These are phyloP conservation scores for Enteromius viviparus DNA, from an alignment of 2,797 vertebrate genomes.

Conservation along the genomic window DNA sequence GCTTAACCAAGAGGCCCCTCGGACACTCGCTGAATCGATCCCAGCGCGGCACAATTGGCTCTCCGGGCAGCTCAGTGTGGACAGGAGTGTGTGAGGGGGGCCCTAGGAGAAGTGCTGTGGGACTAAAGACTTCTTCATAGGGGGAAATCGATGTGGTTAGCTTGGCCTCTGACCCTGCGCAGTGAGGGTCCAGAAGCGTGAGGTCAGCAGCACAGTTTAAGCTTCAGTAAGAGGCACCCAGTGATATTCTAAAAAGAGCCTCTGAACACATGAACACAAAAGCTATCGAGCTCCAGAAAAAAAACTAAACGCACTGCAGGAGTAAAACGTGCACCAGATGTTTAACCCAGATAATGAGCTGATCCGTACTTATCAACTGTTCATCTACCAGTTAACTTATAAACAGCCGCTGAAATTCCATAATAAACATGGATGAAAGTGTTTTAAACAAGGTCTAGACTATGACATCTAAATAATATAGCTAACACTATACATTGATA, in stretches of 20 bases:
- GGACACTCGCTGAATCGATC: constrained; percentile 76
- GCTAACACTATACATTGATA: not conserved
- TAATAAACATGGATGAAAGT: not conserved
- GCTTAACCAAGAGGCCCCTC: constrained; percentile 68
- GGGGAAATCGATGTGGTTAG: constrained; percentile 73
- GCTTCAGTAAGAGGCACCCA: constrained; percentile 66
- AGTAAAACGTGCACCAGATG: not conserved
- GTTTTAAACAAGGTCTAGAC: not conserved
- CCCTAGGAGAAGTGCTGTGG: constrained; percentile 57
- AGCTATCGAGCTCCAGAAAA: constrained; percentile 18
- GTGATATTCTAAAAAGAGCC: constrained; percentile 64
- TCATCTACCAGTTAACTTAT: not conserved
- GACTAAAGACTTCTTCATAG: constrained; percentile 73
- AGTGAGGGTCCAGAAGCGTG: constrained; percentile 63
- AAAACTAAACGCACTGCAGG: constrained; percentile 8
- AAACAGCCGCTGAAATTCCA: not conserved
- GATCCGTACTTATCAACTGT: constrained; percentile 11
- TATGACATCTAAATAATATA: not conserved
- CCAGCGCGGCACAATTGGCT: constrained; percentile 70
- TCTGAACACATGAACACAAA: constrained; percentile 47
- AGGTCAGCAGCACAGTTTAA: constrained; percentile 74
- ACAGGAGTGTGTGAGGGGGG: constrained; percentile 66
- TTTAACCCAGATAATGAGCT: constrained; percentile 4
- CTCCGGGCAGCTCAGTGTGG: constrained; percentile 63
- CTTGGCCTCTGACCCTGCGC: constrained; percentile 79